Evolutionary conservation across 2,888 invertebrate genomes (phyloP), one percentile per base, ranked within the genome.

Genomic region (Drosophila leonis): DNA sequence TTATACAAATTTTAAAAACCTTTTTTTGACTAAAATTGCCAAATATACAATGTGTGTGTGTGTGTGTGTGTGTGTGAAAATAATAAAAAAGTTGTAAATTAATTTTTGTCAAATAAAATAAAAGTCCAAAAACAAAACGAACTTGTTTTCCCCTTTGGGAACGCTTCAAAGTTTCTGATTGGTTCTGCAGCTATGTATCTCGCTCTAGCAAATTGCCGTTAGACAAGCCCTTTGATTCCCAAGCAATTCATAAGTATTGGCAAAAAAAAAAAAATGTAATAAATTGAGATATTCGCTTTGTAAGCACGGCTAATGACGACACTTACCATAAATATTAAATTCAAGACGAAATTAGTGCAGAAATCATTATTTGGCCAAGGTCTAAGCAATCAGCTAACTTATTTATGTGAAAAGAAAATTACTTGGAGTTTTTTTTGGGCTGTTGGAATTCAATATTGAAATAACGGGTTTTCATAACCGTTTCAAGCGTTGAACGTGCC

Each of bases 311-410:
- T 49, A 49, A 49, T 60, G 6, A 20, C 20, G 15, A 29, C 35
- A 60, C 20, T 60, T 60, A 33, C 13, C 20, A 49, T 39, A 12
- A 49, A 60, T 60, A 49, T 49, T 49, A 8, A 12, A 49, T 60
- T 15, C 1, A 15, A 7, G 15, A n/a, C 29, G 15, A 39, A 49
- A 31, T 29, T 15, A 7, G 27, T 18, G 12, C n/a, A 15, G 35
- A 29, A 48, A 27, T 54, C 29, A 35, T 54, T 27, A 49, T 55
- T 55, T 42, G 20, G 18, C 57, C 31, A 48, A 49, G 27, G 41
- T 33, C 8, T 10, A 31, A 42, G 9, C 18, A 29, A 29, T 39
- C n/a, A n/a, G 31, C 15, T 31, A 31, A 56, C 18, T 42, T 33
- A 57, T 44, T 57, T 0, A 18, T 44, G 24, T 5, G 4, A 9